A percentile compares a stretch with the other conserved stretches of the same genome.
phyloP scores from a whole-genome alignment of 2,113 vertebrate species.

The Thermophis baileyi region DNA sequence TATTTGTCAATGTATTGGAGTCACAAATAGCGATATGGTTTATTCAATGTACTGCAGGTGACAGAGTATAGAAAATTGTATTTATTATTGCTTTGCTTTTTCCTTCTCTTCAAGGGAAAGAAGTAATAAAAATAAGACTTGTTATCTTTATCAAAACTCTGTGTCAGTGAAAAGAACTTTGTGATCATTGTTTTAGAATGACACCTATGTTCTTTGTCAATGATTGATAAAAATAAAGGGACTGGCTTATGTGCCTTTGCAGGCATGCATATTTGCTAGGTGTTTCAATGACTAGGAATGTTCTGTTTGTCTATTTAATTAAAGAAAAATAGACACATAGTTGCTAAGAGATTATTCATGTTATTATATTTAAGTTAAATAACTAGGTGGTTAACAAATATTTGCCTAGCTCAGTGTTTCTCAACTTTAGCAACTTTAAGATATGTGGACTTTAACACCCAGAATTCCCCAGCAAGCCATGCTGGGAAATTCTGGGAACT shows the following conservation, averaged over 20 bases:
- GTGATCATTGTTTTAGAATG: background rate
- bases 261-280: background rate
- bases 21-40: background rate
- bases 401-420: background rate
- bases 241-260: background rate
- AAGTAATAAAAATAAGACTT: background rate
- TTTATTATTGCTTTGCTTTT: background rate
- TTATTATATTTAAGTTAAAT: background rate
- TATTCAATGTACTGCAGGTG: background rate
- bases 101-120: background rate
- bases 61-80: background rate
- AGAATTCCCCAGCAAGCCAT: background rate
- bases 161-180: background rate
- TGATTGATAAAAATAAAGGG: background rate
- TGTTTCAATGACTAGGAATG: background rate
- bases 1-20: background rate
- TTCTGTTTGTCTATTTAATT: background rate
- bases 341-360: background rate
- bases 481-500: background rate
- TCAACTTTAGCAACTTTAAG: background rate
- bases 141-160: background rate
- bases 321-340: background rate
- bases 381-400: background rate
- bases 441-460: background rate
- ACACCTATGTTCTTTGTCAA: background rate